phyloP scores from a whole-genome alignment of 2,888 invertebrate species.

The Nomada flava region DNA sequence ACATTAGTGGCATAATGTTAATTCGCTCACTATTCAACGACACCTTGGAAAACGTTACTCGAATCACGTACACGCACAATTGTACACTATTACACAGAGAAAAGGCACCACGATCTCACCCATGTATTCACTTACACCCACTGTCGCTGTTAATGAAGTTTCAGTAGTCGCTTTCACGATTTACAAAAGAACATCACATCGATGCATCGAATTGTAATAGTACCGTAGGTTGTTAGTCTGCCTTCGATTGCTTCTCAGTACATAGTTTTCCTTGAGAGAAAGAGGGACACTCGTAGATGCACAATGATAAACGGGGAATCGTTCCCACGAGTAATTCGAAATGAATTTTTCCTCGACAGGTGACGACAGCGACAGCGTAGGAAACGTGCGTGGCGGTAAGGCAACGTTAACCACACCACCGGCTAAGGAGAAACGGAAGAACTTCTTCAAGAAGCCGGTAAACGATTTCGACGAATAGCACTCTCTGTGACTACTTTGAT shows the following conservation, averaged over 20 bases:
- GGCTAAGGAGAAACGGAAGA: slow-evolving; percentile 98
- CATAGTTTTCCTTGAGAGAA: slow-evolving; percentile 67
- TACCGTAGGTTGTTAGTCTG: slow-evolving; percentile 52
- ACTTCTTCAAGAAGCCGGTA: slow-evolving; percentile 97
- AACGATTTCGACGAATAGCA: slow-evolving; percentile 67
- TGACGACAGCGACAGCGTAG: slow-evolving; percentile 96
- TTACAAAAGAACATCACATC: slow-evolving; percentile 14
- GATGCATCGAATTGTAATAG: slow-evolving; percentile 52
- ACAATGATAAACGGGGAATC: neutral
- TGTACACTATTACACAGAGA: neutral
- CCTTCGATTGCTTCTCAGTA: slow-evolving; percentile 64
- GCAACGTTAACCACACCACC: slow-evolving; percentile 93
- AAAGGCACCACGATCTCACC: neutral
- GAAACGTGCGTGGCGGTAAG: slow-evolving; percentile 91
- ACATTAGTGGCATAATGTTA: slow-evolving; percentile 27
- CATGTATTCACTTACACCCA: neutral
- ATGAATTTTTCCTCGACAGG: slow-evolving; percentile 85
- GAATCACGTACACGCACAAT: slow-evolving; percentile 2
- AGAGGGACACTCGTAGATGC: slow-evolving; percentile 64
- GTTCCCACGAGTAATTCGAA: slow-evolving; percentile 20
- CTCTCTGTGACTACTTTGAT: slow-evolving; percentile 32
- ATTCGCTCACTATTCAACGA: slow-evolving; percentile 25
- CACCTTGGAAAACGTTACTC: slow-evolving; percentile 13
- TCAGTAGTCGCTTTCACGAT: slow-evolving; percentile 61
- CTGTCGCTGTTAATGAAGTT: slow-evolving; percentile 47